phyloP scores from a whole-genome alignment of 1,140 invertebrate genomes.

The Hesperophylax magnus region DNA sequence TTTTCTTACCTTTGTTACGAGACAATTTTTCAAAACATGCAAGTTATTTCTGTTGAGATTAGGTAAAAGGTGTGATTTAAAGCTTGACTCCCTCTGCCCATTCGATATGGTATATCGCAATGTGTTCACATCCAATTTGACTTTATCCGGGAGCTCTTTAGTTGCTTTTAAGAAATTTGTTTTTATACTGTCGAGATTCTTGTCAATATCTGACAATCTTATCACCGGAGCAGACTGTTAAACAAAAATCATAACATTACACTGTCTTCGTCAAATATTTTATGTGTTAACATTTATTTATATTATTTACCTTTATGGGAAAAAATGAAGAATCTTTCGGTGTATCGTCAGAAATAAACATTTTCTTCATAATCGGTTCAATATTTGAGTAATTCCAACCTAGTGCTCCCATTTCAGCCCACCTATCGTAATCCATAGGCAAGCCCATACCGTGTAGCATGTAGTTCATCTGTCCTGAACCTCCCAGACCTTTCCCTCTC shows the following conservation, averaged over 20 bases:
- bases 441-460: slow-evolving; percentile 77
- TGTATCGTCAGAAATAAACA: slow-evolving; percentile 6
- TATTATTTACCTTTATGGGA: not conserved
- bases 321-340: not conserved
- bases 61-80: slow-evolving; percentile 78
- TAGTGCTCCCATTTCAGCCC: slow-evolving; percentile 67
- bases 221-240: slow-evolving; percentile 30
- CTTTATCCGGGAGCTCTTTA: slow-evolving; percentile 59
- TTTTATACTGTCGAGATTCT: slow-evolving; percentile 62
- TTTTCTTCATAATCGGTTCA: slow-evolving; percentile 40
- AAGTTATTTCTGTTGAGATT: slow-evolving; percentile 77
- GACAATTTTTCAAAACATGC: slow-evolving; percentile 77
- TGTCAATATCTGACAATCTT: slow-evolving; percentile 39
- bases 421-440: slow-evolving; percentile 73
- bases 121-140: slow-evolving; percentile 56
- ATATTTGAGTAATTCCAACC: slow-evolving; percentile 70
- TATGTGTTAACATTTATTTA: not conserved
- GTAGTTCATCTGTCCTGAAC: slow-evolving; percentile 80
- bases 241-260: not conserved
- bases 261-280: not conserved
- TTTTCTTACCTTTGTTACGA: slow-evolving; percentile 65
- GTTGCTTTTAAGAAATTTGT: slow-evolving; percentile 67
- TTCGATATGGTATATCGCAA: slow-evolving; percentile 66
- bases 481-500: slow-evolving; percentile 78
- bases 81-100: slow-evolving; percentile 79